phyloP scores from a whole-genome alignment of 2,888 invertebrate species.

The Saturnia japonica region DNA sequence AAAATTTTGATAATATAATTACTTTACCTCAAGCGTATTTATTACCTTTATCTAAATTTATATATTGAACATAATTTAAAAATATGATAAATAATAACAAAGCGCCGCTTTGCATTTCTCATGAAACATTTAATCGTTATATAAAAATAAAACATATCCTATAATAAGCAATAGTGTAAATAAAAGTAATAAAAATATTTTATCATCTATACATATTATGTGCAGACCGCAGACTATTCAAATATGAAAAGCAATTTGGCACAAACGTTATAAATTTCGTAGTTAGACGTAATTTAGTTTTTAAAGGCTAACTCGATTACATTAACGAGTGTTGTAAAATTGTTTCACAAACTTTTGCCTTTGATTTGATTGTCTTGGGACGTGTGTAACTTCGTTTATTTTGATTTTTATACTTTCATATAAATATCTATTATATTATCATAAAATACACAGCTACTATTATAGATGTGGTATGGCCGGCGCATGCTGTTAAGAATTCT shows the following conservation, averaged over 20 bases:
- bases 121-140: no score
- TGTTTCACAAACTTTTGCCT: constrained; percentile 18
- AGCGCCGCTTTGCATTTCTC: no score
- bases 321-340: neutral
- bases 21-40: no score
- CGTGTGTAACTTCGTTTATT: constrained; percentile 21
- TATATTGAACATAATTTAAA: no score
- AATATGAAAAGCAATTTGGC: neutral
- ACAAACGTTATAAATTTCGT: neutral
- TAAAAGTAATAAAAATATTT: neutral
- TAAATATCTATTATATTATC: no score
- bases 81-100: no score
- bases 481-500: no score
- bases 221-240: neutral
- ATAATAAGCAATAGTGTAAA: neutral
- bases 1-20: no score
- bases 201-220: neutral
- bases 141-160: neutral
- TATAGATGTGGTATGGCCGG: no score
- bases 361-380: constrained; percentile 22
- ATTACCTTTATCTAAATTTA: no score
- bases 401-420: constrained; percentile 15
- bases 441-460: no score
- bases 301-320: constrained; percentile 3
- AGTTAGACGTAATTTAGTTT: neutral